These are phyloP conservation scores for Alligator mississippiensis DNA, from an alignment of 2,113 vertebrate species.

Conservation along the genomic window DNA sequence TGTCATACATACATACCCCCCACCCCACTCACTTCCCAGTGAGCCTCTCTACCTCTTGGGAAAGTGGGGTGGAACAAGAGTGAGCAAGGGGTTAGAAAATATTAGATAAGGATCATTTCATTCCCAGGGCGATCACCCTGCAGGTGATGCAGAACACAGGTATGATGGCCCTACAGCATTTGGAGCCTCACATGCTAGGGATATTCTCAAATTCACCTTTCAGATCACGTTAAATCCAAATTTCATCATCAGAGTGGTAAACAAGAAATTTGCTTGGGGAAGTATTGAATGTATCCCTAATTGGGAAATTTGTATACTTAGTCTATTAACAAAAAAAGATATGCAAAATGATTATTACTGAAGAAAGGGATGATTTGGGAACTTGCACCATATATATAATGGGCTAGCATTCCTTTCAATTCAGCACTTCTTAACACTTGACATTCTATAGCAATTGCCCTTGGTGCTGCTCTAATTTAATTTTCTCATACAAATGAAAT, in stretches of 20 bases:
- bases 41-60: not conserved
- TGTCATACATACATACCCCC: too few relatives aligned
- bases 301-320: not conserved
- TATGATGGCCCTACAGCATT: not conserved
- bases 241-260: not conserved
- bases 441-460: not conserved
- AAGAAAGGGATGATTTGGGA: not conserved
- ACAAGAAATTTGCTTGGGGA: not conserved
- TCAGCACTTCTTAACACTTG: not conserved
- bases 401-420: not conserved
- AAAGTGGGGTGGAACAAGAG: not conserved
- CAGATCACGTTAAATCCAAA: not conserved
- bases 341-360: not conserved
- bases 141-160: not conserved
- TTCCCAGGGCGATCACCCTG: not conserved
- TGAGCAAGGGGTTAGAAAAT: not conserved
- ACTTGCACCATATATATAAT: not conserved
- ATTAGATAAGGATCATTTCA: not conserved
- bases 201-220: not conserved
- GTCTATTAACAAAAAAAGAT: not conserved
- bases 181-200: not conserved
- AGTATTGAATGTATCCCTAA: not conserved
- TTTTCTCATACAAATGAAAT: conserved; percentile 32
- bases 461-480: not conserved
- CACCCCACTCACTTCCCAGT: not conserved